Evolutionary conservation across 2,113 vertebrate species (phyloP), one percentile per base, ranked within the genome.

Genomic region (Clarias magur): DNA sequence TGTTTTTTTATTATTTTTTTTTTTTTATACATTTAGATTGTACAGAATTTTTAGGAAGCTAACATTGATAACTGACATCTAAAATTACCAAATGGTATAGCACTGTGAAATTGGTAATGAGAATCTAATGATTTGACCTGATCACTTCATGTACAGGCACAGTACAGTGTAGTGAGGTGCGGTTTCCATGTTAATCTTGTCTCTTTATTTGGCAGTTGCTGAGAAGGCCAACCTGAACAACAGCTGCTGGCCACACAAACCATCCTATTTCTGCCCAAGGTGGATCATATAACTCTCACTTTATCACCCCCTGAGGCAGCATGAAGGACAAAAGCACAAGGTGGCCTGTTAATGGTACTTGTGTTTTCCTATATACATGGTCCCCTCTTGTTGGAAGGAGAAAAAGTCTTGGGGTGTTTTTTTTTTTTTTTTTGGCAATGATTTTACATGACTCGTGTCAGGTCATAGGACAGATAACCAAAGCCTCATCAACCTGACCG

Each of bases 281-380:
- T 96, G 93, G 96, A 96, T 98, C 96, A 84, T 93, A 94, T 98
- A 96, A 94, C 96, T 98, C 95, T 95, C 96, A 95, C 96, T 98
- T 97, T 97, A 96, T 96, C 97, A 94, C 96, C 96, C 94, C 92
- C 95, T 92, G 95, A 97, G 97, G 96, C 96, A 96, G 94, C 89
- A 92, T 97, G 96, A 97, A 98, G 97, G 97, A 97, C 96, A 96
- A 96, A 96, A 70, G 65, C 63, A 95, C 90, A 89, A 93, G 93
- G 93, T 92, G 87, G 92, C 89, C 89, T 93, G 90, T 95, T 94
- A 94, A 93, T 94, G 96, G 95, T 97, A 96, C 96, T 96, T 94
- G 96, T 98, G 96, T 96, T 83, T 78, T 78, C 62, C 23, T 25
- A 48, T 67, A 42, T 53, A 19, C 48, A 16, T 79, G n/a, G 34